Conservation (phyloP, 1,140 invertebrate species). For the Pygmarrhopalites habei region DNA sequence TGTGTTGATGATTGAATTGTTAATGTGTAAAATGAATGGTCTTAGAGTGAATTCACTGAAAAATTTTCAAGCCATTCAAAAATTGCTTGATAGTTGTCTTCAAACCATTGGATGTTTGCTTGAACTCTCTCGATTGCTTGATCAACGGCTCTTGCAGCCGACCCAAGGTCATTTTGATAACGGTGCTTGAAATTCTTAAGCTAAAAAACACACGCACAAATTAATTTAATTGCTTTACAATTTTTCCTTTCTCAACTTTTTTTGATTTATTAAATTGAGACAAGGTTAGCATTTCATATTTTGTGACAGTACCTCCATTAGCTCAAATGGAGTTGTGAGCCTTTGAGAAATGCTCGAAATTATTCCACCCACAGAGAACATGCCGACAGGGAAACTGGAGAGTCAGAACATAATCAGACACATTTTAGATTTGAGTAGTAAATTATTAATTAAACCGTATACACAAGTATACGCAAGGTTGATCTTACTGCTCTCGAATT, state of each 20-base stretch:
- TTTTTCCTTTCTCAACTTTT: too few relatives aligned
- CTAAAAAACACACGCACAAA: slow-evolving; percentile 51
- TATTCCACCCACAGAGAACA: slow-evolving; percentile 62
- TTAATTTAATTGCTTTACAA: too few relatives aligned
- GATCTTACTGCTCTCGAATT: slow-evolving; percentile 38
- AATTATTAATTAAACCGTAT: neutral
- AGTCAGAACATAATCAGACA: slow-evolving; percentile 17
- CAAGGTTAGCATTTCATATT: too few relatives aligned
- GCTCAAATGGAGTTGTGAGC: slow-evolving; percentile 64
- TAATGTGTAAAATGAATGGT: too few relatives aligned
- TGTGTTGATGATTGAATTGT: too few relatives aligned
- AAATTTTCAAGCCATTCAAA: slow-evolving; percentile 70
- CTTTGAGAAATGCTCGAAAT: slow-evolving; percentile 60
- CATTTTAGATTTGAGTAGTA: neutral
- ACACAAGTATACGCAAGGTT: neutral
- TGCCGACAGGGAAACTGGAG: slow-evolving; percentile 58
- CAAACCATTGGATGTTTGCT: slow-evolving; percentile 73
- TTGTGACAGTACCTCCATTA: slow-evolving; percentile 71
- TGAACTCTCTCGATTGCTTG: slow-evolving; percentile 70
- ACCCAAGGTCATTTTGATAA: slow-evolving; percentile 49
- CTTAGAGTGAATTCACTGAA: too few relatives aligned
- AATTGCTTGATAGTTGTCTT: slow-evolving; percentile 63
- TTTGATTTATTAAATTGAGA: too few relatives aligned
- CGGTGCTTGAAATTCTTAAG: slow-evolving; percentile 50
- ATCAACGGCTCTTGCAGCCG: slow-evolving; percentile 57